Evolutionary conservation across 2,888 invertebrate species (phyloP).

Genomic region (Hesperia comma): DNA sequence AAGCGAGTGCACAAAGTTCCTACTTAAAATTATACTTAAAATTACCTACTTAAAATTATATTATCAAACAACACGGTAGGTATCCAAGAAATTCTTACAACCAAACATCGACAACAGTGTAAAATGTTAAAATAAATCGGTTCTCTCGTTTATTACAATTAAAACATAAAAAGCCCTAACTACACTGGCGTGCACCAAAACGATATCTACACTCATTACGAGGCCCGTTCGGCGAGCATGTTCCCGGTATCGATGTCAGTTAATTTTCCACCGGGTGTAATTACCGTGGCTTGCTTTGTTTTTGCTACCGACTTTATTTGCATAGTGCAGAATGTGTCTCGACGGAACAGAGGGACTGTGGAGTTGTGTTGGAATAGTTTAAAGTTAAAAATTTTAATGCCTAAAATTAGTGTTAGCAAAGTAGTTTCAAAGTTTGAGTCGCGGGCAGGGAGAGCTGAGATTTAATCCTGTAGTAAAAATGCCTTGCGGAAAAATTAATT

Average conservation of each 20-base stretch:
- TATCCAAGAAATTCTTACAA: no score
- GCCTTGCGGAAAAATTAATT: no score
- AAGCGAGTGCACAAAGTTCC: no score
- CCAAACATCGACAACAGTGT: not conserved
- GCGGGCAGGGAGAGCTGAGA: no score
- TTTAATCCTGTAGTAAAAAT: no score
- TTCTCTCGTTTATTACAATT: constrained; percentile 23
- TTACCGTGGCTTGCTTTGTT: constrained; percentile 81
- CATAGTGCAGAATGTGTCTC: constrained; percentile 71
- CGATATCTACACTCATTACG: constrained; percentile 75
- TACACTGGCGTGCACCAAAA: constrained; percentile 66
- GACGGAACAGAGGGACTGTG: constrained; percentile 46
- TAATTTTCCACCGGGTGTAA: constrained; percentile 82
- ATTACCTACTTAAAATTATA: no score
- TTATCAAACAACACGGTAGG: no score
- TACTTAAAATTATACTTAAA: no score
- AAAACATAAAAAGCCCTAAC: constrained; percentile 40
- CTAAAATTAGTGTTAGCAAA: no score
- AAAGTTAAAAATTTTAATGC: no score
- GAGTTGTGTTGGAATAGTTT: constrained; percentile 11
- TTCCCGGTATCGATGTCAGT: constrained; percentile 78
- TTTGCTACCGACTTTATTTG: constrained; percentile 83
- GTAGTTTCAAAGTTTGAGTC: no score
- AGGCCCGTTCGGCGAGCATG: constrained; percentile 60
- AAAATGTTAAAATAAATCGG: not conserved